phyloP scores from a whole-genome alignment of 2,113 vertebrate genomes.

The Ptilorrhoa leucosticta region DNA sequence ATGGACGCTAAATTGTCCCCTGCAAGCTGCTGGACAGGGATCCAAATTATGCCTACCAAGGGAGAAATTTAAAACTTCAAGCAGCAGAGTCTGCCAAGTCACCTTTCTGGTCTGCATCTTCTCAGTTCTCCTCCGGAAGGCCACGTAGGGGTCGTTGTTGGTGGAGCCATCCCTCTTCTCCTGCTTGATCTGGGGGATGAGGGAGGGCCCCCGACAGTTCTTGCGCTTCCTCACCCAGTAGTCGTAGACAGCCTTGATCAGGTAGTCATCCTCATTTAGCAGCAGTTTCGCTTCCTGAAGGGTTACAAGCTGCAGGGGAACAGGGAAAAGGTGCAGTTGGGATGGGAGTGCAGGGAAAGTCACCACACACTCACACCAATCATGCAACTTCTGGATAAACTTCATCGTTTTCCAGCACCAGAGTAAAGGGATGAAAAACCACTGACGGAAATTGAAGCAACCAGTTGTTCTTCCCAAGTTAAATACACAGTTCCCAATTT shows the following conservation, averaged over 20 bases:
- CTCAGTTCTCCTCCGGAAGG: conserved; percentile 90
- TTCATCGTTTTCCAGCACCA: accelerated
- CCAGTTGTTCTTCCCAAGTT: neutral
- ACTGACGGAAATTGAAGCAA: neutral
- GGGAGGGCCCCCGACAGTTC: conserved; percentile 84
- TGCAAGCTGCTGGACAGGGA: accelerated
- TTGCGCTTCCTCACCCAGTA: conserved; percentile 94
- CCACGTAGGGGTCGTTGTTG: conserved; percentile 91
- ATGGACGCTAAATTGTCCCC: accelerated
- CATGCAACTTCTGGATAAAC: accelerated
- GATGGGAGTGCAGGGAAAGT: neutral
- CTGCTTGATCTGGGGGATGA: conserved; percentile 88
- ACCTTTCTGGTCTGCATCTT: conserved; percentile 97
- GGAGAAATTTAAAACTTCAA: accelerated
- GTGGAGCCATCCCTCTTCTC: conserved; percentile 94
- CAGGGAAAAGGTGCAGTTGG: neutral
- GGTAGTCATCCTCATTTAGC: conserved; percentile 92
- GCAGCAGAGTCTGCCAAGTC: neutral
- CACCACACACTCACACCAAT: neutral
- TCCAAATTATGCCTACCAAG: accelerated
- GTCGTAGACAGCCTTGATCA: conserved; percentile 92
- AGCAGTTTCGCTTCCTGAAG: conserved; percentile 89
- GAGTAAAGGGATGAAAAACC: neutral
- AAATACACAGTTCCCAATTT: neutral
- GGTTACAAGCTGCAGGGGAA: conserved; percentile 80